phyloP scores from a whole-genome alignment of 2,888 invertebrate species.

The Trachelus troglodyta region DNA sequence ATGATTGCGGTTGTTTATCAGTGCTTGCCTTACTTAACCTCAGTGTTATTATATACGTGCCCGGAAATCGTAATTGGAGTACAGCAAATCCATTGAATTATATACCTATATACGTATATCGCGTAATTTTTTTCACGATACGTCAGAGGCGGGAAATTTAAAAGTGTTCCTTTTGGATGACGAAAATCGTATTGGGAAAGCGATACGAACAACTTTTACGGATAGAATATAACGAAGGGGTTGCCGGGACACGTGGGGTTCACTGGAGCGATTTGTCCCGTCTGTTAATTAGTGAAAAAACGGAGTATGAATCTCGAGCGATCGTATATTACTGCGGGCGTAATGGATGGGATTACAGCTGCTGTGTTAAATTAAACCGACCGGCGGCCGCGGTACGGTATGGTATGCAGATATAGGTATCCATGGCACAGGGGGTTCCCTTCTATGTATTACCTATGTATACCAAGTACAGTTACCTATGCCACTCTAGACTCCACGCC shows the following conservation, averaged over 20 bases:
- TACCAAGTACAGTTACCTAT: slow-evolving; percentile 48
- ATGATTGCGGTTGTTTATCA: background rate
- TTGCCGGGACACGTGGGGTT: slow-evolving; percentile 43
- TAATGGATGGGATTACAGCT: slow-evolving; percentile 68
- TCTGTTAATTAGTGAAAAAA: slow-evolving; percentile 68
- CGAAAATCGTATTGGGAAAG: background rate
- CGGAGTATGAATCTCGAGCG: slow-evolving; percentile 67
- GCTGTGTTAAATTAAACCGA: slow-evolving; percentile 67
- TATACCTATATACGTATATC: background rate
- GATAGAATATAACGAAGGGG: slow-evolving; percentile 16
- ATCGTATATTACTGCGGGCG: slow-evolving; percentile 66
- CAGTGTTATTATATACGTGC: background rate
- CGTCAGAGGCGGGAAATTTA: background rate
- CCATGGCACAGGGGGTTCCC: slow-evolving; percentile 46
- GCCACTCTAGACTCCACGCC: slow-evolving; percentile 8
- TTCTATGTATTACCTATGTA: slow-evolving; percentile 51
- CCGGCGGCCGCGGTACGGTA: slow-evolving; percentile 58
- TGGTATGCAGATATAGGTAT: slow-evolving; percentile 56
- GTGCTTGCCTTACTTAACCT: background rate
- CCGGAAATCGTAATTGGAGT: background rate
- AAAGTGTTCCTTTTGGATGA: background rate
- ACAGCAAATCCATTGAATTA: background rate
- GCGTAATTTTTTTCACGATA: background rate
- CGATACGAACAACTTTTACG: background rate
- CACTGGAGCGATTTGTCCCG: slow-evolving; percentile 66